phyloP scores from a whole-genome alignment of 2,797 vertebrate species.

The Antrozous pallidus region DNA sequence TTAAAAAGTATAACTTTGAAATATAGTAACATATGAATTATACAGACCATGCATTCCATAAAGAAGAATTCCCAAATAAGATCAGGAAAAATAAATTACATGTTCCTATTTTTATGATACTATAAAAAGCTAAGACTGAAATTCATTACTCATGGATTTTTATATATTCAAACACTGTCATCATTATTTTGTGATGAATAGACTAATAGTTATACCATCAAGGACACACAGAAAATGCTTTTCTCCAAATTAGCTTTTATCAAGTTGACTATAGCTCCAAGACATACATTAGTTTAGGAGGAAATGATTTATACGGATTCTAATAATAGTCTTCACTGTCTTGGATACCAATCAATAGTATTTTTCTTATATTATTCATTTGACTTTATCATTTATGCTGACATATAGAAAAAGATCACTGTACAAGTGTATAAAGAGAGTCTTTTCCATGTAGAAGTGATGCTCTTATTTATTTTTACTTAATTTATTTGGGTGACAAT shows the following conservation, averaged over 20 bases:
- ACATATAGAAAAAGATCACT: conserved; percentile 52
- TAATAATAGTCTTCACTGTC: conserved; percentile 40
- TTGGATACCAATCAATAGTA: conserved; percentile 41
- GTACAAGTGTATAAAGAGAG: neutral
- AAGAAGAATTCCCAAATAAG: neutral
- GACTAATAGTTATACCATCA: conserved; percentile 16
- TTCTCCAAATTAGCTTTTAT: conserved; percentile 64
- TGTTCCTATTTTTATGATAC: conserved; percentile 25
- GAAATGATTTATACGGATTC: conserved; percentile 43
- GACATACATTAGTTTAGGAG: conserved; percentile 64
- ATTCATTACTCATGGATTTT: conserved; percentile 39
- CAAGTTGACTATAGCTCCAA: conserved; percentile 71
- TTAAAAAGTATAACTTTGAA: neutral
- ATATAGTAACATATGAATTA: neutral
- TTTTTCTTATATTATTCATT: conserved; percentile 43
- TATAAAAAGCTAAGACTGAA: conserved; percentile 27
- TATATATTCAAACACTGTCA: conserved; percentile 11
- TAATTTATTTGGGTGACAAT: neutral
- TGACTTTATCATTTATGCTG: conserved; percentile 63
- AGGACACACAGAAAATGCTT: neutral
- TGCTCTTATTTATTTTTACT: neutral
- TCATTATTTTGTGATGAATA: conserved; percentile 51
- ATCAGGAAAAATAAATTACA: neutral
- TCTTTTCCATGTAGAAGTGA: conserved; percentile 36
- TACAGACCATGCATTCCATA: neutral